Conservation (phyloP, 2,797 vertebrate genomes). For the Squalus acanthias region DNA sequence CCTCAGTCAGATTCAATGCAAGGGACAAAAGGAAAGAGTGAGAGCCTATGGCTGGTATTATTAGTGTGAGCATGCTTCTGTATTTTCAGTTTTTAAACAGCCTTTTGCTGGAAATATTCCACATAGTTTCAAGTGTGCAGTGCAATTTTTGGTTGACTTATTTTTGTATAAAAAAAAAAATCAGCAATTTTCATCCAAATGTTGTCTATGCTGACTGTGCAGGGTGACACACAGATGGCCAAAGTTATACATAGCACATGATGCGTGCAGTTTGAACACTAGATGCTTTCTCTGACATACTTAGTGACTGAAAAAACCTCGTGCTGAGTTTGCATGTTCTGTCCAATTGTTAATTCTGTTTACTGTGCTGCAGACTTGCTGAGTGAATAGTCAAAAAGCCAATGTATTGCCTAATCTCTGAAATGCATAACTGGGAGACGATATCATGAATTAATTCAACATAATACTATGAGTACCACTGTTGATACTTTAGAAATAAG, state of each 20-base stretch:
- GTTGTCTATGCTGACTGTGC: background rate
- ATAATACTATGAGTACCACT: background rate
- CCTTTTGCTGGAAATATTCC: background rate
- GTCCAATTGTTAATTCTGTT: background rate
- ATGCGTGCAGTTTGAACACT: background rate
- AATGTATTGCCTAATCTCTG: background rate
- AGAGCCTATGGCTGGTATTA: background rate
- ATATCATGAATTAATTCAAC: conserved; percentile 1
- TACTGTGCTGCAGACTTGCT: background rate
- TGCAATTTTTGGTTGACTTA: background rate
- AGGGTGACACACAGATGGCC: background rate
- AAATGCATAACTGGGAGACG: background rate
- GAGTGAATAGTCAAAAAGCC: background rate
- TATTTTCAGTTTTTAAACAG: background rate
- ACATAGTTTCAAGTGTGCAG: background rate
- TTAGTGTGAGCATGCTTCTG: background rate
- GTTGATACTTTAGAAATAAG: background rate
- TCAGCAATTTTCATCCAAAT: background rate
- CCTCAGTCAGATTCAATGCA: background rate
- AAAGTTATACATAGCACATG: background rate
- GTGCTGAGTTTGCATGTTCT: background rate
- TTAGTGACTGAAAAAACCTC: background rate
- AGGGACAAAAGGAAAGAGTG: background rate
- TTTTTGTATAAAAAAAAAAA: background rate
- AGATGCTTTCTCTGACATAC: background rate